These are phyloP conservation scores for Cynocephalus volans DNA, from an alignment of 2,113 vertebrate genomes.

Conservation along the genomic window DNA sequence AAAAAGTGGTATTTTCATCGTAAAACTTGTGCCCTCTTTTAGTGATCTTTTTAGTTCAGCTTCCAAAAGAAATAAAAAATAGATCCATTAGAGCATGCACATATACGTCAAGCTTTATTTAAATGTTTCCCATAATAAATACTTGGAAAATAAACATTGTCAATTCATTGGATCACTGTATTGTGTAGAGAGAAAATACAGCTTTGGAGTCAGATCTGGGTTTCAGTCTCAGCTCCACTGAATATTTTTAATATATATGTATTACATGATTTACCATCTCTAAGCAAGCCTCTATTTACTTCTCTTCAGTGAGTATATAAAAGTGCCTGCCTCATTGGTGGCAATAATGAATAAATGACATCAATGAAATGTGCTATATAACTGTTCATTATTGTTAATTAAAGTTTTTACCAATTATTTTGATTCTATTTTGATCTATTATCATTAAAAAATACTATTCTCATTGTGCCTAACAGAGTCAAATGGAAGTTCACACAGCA, in stretches of 20 bases:
- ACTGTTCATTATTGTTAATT: constrained; percentile 47
- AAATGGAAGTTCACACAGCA: background rate
- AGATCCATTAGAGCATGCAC: background rate
- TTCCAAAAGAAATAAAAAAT: constrained; percentile 60
- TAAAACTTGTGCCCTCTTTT: background rate
- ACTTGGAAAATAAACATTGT: background rate
- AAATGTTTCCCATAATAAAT: constrained; percentile 39
- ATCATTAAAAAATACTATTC: constrained; percentile 48
- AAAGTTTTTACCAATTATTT: constrained; percentile 66
- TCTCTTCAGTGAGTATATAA: constrained; percentile 63
- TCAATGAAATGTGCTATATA: constrained; percentile 63
- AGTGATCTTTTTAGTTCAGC: background rate
- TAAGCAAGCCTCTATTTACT: constrained; percentile 62
- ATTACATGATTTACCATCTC: background rate
- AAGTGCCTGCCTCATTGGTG: constrained; percentile 47
- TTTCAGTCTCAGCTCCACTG: constrained; percentile 28
- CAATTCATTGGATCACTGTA: background rate
- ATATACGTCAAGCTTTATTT: background rate
- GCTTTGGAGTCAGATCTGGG: background rate
- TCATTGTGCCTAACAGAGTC: constrained; percentile 30
- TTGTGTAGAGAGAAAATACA: background rate
- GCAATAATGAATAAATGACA: constrained; percentile 62
- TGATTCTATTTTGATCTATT: constrained; percentile 60
- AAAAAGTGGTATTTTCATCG: constrained; percentile 23
- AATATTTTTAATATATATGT: constrained; percentile 54